Evolutionary conservation across 2,797 vertebrate genomes (phyloP), one percentile per base, ranked within the genome.

Genomic region (Cygnus olor): DNA sequence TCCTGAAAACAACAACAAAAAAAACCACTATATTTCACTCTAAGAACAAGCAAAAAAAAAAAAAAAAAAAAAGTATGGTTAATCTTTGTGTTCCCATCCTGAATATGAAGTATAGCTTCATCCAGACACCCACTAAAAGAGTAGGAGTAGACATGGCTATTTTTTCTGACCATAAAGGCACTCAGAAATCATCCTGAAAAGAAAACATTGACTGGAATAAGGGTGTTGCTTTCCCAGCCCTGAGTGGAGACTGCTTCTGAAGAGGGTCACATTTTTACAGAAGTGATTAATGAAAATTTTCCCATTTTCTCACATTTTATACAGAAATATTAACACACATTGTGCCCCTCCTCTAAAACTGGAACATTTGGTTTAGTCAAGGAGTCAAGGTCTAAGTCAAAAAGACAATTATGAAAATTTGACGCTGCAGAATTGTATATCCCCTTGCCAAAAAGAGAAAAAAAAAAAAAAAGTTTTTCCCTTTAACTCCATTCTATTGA

Each of bases 341-440:
- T 4, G 0, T 69, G 24, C 2, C 6, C 3, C 1, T 30, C 10
- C 6, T 64, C 19, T 74, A 34, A 61, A 30, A 70, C 27, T 11
- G 12, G 18, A 79, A 45, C 18, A 7, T 10, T 7, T 47, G 13
- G 63, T 49, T 89, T 80, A 54, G 14, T 64, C 71, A 76, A 90
- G 11, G 11, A 53, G 14, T 64, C 73, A 76, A 90, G 12, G 11
- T 47, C 49, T 58, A 12, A 7, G 15, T 51, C 9, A 61, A 70
- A 84, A 89, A 36, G 2, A 5, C 54, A 3, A 14, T 3, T 21
- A 80, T 66, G 34, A 90, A 92, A 90, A 80, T 77, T 45, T 56
- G 15, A 56, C 8, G 65, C 1, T 58, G 16, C 12, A 66, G n/a
- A 81, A 54, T 4, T 30, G 1, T 49, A 20, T 49, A 20, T 49